Evolutionary conservation across 2,113 vertebrate genomes (phyloP).

Genomic region (Columba janthina): DNA sequence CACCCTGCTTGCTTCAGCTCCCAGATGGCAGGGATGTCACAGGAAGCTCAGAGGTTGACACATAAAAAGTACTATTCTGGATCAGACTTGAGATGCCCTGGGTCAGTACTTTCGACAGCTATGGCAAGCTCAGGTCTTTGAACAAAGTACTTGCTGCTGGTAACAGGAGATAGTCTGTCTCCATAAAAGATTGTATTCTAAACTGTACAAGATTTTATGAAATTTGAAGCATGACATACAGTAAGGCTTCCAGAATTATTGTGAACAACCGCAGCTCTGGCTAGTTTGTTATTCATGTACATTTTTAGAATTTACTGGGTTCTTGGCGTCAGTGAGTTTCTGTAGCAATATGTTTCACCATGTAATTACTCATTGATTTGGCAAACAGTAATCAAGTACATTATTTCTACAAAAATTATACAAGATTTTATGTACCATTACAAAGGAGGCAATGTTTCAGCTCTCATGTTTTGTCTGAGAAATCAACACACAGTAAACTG

Average conservation of each 20-base stretch:
- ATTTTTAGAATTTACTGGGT: background rate
- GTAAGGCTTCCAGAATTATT: background rate
- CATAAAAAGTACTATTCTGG: background rate
- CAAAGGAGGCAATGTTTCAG: background rate
- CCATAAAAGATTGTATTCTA: background rate
- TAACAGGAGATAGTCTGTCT: background rate
- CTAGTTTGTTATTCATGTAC: background rate
- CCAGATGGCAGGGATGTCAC: background rate
- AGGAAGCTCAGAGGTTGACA: background rate
- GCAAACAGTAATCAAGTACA: background rate
- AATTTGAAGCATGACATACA: background rate
- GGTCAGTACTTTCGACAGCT: background rate
- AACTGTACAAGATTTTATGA: background rate
- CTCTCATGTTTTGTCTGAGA: background rate
- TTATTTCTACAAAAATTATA: background rate
- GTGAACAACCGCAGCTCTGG: background rate
- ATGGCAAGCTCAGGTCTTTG: background rate
- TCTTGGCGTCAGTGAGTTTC: conserved; percentile 10
- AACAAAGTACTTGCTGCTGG: background rate
- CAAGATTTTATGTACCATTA: background rate
- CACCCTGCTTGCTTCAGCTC: background rate
- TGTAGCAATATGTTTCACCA: background rate
- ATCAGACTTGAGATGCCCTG: background rate
- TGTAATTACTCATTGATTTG: conserved; percentile 22
- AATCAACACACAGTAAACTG: background rate